phyloP scores from a whole-genome alignment of 2,888 invertebrate species.

The Aspidiotus rigidus region DNA sequence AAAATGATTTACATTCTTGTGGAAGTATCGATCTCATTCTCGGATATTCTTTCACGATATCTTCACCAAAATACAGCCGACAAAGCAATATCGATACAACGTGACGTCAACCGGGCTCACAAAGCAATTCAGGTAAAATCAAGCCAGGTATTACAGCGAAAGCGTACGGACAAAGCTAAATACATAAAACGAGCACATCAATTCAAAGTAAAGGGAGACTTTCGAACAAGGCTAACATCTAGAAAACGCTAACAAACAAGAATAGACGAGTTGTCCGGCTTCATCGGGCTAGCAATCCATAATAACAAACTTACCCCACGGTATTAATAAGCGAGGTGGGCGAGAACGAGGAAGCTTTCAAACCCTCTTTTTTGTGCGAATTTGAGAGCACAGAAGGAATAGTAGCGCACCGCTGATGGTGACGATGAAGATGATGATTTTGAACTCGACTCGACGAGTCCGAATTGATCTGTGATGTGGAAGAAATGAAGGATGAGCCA shows the following conservation, averaged over 20 bases:
- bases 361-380: constrained; percentile 31
- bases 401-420: constrained; percentile 36
- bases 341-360: constrained; percentile 35
- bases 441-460: constrained; percentile 37
- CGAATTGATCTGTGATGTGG: constrained; percentile 39
- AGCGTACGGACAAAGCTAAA: too few relatives aligned
- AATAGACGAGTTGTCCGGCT: too few relatives aligned
- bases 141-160: too few relatives aligned
- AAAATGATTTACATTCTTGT: too few relatives aligned
- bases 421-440: constrained; percentile 38
- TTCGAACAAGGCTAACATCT: background rate
- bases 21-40: too few relatives aligned
- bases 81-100: too few relatives aligned
- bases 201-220: background rate
- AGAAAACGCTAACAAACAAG: too few relatives aligned
- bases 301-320: constrained; percentile 40
- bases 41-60: too few relatives aligned
- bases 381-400: constrained; percentile 29
- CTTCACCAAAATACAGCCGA: too few relatives aligned
- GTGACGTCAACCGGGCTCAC: too few relatives aligned
- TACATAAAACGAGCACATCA: too few relatives aligned
- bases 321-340: constrained; percentile 39
- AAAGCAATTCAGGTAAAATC: too few relatives aligned
- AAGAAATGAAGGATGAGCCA: constrained; percentile 49
- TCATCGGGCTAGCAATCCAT: background rate